These are phyloP conservation scores for Pentalonia nigronervosa DNA, from an alignment of 1,140 invertebrate genomes.

Conservation along the genomic window DNA sequence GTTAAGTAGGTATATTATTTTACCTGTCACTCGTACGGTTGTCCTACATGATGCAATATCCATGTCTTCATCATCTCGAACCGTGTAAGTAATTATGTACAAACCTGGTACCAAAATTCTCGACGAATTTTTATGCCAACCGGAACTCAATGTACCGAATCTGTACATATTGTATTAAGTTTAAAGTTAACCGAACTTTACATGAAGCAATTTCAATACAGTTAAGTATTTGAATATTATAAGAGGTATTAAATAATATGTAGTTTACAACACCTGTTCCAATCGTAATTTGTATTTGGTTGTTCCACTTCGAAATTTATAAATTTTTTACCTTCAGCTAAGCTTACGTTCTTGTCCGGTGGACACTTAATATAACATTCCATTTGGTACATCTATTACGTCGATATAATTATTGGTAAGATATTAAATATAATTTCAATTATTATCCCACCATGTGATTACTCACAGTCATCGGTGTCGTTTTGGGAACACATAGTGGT, in stretches of 20 bases:
- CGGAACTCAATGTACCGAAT: conserved; percentile 27
- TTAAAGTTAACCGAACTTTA: neutral
- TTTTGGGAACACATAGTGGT: conserved; percentile 30
- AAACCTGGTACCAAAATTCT: neutral
- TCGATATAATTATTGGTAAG: neutral
- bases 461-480: conserved; percentile 12
- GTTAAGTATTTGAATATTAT: neutral
- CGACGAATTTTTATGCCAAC: conserved; percentile 17
- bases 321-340: neutral
- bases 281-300: conserved; percentile 34
- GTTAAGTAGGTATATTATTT: neutral
- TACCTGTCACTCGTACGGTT: conserved; percentile 35
- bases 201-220: neutral
- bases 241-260: neutral
- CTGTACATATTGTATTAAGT: neutral
- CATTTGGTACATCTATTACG: conserved; percentile 24
- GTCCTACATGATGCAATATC: conserved; percentile 30
- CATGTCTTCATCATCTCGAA: neutral
- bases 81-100: conserved; percentile 31
- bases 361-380: conserved; percentile 40
- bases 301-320: conserved; percentile 31
- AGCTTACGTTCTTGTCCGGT: neutral
- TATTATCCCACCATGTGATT: neutral
- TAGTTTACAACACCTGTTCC: conserved; percentile 31
- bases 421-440: neutral